Conservation (phyloP, 2,888 invertebrate genomes). For the Baronia brevicornis region DNA sequence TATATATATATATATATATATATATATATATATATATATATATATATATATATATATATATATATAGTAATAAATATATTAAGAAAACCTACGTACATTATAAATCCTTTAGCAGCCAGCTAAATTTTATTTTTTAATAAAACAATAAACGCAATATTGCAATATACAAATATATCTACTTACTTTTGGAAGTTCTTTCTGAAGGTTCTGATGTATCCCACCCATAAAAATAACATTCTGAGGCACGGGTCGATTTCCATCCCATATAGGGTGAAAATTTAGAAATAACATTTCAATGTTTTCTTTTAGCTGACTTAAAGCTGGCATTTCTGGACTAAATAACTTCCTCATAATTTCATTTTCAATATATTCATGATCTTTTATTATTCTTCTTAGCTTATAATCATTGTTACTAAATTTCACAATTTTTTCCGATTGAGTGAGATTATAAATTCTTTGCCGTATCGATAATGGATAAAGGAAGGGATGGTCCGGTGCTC, state of each 20-base stretch:
- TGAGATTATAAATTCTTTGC: constrained; percentile 10
- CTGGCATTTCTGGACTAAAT: too few species aligned
- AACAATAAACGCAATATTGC: too few species aligned
- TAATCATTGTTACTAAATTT: constrained; percentile 13
- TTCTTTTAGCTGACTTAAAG: constrained; percentile 17
- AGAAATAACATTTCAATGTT: constrained; percentile 34
- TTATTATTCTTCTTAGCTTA: not conserved
- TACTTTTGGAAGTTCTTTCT: constrained; percentile 29
- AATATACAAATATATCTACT: not conserved
- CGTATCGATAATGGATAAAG: constrained; percentile 14
- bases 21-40: too few species aligned
- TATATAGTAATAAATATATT: too few species aligned
- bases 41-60: too few species aligned
- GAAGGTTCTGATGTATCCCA: constrained; percentile 31
- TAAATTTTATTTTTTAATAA: too few species aligned
- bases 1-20: too few species aligned
- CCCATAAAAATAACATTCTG: constrained; percentile 34
- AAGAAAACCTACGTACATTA: too few species aligned
- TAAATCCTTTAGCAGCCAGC: too few species aligned
- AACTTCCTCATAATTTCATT: constrained; percentile 19
- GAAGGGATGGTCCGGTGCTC: constrained; percentile 18
- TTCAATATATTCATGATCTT: constrained; percentile 13
- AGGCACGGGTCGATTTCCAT: constrained; percentile 31
- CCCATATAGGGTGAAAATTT: constrained; percentile 35
- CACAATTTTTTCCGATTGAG: constrained; percentile 20